phyloP scores from a whole-genome alignment of 2,113 vertebrate genomes.

The Orthonyx spaldingii region DNA sequence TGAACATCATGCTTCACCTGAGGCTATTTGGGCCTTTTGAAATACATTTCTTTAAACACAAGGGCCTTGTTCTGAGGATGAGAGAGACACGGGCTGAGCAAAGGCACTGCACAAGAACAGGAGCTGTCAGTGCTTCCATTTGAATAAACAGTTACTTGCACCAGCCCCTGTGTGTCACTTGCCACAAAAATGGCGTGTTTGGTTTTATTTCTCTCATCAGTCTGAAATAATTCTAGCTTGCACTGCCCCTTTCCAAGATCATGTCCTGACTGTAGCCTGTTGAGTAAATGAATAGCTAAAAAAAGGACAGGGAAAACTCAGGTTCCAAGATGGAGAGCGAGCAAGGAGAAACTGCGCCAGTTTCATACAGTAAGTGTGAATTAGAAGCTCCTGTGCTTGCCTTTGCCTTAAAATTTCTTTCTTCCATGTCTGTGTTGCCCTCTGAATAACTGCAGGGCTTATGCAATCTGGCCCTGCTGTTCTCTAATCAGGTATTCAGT shows the following conservation, averaged over 20 bases:
- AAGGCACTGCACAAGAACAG: neutral
- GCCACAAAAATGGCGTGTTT: neutral
- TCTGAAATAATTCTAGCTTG: neutral
- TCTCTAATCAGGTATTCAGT: neutral
- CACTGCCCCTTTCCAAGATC: neutral
- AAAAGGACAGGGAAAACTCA: neutral
- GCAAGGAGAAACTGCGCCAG: neutral
- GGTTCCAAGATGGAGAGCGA: neutral
- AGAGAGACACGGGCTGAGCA: neutral
- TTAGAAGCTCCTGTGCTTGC: neutral
- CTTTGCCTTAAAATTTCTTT: neutral
- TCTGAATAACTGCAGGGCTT: neutral
- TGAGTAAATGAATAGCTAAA: neutral
- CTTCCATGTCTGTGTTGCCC: neutral
- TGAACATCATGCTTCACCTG: neutral
- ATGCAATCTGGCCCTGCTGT: neutral
- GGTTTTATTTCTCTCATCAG: neutral
- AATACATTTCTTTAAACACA: neutral
- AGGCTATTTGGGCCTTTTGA: neutral
- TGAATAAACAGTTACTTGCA: neutral
- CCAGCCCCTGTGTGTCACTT: neutral
- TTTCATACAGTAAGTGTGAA: neutral
- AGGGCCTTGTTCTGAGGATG: neutral
- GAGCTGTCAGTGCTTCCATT: neutral
- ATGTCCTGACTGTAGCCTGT: neutral